Base-by-base conservation (phyloP, 2,888 invertebrate species). In the Drosophila monieri region DNA sequence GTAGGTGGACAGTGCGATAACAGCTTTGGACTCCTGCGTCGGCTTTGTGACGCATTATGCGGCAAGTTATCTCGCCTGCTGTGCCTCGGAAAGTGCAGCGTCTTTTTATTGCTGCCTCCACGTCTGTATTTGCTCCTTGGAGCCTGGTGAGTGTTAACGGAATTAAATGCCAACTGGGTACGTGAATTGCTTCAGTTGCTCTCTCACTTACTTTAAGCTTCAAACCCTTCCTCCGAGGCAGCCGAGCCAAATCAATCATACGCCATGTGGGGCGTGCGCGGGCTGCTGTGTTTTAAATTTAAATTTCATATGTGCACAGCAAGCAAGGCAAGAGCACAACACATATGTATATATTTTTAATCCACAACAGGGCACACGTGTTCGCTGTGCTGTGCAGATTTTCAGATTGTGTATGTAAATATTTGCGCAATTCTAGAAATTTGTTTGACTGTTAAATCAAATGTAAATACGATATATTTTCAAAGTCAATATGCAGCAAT, bases 1-100 rank as follows among this genome's bases (percentile, higher is more conserved):
- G 66, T 35, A 69, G 49, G 32, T 18, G 57, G 27, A 30, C 21
- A 14, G 12, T 43, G 14, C 27, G 18, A 25, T n/a, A n/a, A 9
- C 44, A 44, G 32, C 21, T 21, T 18, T 37, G 62, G 47, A 44
- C 47, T 56, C 14, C 68, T 61, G 10, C 23, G 55, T 44, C 47
- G 61, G 72, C 71, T 73, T 74, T 78, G 67, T 62, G 61, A 75
- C 61, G 81, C 77, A 79, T 81, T 72, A 79, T 73, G 71, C 69
- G 59, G 59, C 66, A 77, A 76, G 69, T 76, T 78, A 67, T 77
- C 64, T 68, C 71, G 70, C 77, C 69, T 71, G 48, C 62, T 59
- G 47, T 54, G 62, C 58, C 51, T n/a, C 27, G 35, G 2, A 41
- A 55, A 78, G 68, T 70, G 77, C 80, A 71, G 9, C 65, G 57